Base-by-base conservation (phyloP, 2,797 vertebrate genomes). In the Epinephelus awoara region DNA sequence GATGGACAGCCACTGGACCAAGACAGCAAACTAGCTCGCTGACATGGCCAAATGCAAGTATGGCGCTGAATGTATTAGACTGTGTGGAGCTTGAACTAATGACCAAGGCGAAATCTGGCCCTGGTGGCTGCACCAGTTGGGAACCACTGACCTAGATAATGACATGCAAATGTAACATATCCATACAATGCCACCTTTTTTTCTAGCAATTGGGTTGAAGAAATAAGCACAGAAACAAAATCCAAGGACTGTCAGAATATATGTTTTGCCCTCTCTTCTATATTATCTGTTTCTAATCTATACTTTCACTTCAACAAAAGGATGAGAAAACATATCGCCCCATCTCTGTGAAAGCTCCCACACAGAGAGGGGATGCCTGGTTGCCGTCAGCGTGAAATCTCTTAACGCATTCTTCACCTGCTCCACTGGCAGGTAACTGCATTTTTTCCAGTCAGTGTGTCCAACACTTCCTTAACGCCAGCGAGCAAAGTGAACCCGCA, bases 401-500 rank as follows among this genome's bases (percentile, higher is more conserved):
- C 73, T 80, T 42, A 23, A 79, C 4, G 63, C 87, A 85, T 89
- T 88, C 86, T 61, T 85, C 49, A 78, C 69, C 75, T 84, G 77
- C 11, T 66, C 40, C 44, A 21, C 64, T 54, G 75, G 29, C 61
- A 75, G 38, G 46, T 46, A 71, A 68, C 25, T 3, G 47, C 75
- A 59, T 50, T 58, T 75, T 47, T 77, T 66, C 71, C 68, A 52
- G 80, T 72, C 62, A 79, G 69, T 55, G 62, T 67, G 64, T 79
- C 61, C 6, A 61, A 14, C 13, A 47, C 70, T 86, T 85, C 79
- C 72, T 87, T 71, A 17, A 69, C 10, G 7, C 34, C 8, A 82
- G 15, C 14, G 27, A 38, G 40, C 49, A 44, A 14, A 38, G 19
- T 68, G 56, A 42, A 47, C 65, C 55, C 9, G 2, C 9, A 77